Evolutionary conservation across 2,113 vertebrate genomes (phyloP).

Genomic region (Micronisus gabar): DNA sequence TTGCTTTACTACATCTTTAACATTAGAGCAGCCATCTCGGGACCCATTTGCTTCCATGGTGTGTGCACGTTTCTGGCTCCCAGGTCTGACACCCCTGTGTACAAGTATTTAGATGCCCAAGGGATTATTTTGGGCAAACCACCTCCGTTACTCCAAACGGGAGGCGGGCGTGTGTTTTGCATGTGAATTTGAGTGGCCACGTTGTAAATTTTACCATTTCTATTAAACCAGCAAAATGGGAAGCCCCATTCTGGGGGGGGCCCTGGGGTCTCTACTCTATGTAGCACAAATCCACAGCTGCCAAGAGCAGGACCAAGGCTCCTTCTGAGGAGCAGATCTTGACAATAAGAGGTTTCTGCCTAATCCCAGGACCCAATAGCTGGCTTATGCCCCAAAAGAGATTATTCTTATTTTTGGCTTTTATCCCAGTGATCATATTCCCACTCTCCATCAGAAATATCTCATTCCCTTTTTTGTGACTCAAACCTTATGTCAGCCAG

Average conservation of each 20-base stretch:
- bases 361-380: background rate
- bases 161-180: background rate
- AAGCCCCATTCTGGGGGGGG: background rate
- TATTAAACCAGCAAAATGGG: background rate
- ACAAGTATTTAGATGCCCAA: background rate
- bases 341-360: background rate
- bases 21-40: background rate
- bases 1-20: background rate
- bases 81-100: background rate
- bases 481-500: background rate
- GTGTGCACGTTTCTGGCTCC: background rate
- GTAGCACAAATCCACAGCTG: background rate
- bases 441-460: background rate
- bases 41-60: background rate
- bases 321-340: background rate
- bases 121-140: background rate
- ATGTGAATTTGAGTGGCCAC: background rate
- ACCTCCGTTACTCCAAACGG: background rate
- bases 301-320: background rate
- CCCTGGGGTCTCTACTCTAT: background rate
- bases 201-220: background rate
- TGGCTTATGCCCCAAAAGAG: background rate
- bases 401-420: background rate
- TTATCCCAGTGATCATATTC: background rate
- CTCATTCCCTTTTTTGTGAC: background rate